Evolutionary conservation across 2,113 vertebrate species (phyloP).

Genomic region (Psophia crepitans): DNA sequence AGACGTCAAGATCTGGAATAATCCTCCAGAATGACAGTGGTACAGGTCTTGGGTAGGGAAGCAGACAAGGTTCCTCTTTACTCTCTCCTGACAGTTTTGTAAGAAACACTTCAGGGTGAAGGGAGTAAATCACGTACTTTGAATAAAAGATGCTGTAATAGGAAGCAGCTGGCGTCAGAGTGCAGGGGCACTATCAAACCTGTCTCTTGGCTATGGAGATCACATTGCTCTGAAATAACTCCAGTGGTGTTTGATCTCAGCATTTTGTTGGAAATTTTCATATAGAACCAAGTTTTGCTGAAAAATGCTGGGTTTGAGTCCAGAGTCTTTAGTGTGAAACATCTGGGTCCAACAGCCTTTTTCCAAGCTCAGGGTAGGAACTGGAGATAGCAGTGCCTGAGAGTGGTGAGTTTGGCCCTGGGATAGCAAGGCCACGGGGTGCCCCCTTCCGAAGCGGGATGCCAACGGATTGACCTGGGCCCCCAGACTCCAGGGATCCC

Average conservation of each 20-base stretch:
- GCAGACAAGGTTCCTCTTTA: neutral
- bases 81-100: neutral
- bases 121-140: neutral
- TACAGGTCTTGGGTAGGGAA: neutral
- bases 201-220: neutral
- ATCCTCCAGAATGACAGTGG: neutral
- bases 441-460: neutral
- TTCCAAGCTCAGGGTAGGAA: neutral
- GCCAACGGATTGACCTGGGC: neutral
- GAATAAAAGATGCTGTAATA: neutral
- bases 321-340: constrained; percentile 6
- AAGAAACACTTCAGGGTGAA: neutral
- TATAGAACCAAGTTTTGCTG: neutral
- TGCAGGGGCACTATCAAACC: neutral
- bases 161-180: neutral
- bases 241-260: neutral
- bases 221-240: neutral
- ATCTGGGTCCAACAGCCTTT: neutral
- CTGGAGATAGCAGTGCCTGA: neutral
- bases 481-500: neutral
- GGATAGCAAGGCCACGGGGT: fast-evolving
- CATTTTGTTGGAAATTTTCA: neutral
- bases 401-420: neutral
- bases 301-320: constrained; percentile 1
- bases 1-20: fast-evolving